phyloP scores from a whole-genome alignment of 1,140 invertebrate genomes.

The Phortica variegata region DNA sequence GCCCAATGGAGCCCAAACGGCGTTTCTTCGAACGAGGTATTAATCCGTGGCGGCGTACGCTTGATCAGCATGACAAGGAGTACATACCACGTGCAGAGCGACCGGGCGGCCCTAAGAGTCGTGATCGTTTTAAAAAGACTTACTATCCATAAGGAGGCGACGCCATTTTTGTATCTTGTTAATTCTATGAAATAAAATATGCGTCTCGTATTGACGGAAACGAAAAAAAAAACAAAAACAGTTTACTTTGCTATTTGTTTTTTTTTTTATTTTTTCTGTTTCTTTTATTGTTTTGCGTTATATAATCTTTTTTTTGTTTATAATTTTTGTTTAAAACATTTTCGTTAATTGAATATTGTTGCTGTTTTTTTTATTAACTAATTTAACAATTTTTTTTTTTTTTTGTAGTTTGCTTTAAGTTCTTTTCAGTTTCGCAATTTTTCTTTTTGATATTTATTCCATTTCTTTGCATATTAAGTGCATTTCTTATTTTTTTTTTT shows the following conservation, averaged over 20 bases:
- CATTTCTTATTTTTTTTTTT: slow-evolving; percentile 7
- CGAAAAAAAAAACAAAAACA: slow-evolving; percentile 9
- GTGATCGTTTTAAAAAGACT: slow-evolving; percentile 62
- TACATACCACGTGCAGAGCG: slow-evolving; percentile 69
- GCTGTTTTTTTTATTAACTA: slow-evolving; percentile 27
- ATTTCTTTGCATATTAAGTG: slow-evolving; percentile 10
- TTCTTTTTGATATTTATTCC: slow-evolving; percentile 5
- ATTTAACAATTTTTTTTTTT: slow-evolving; percentile 29
- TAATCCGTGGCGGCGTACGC: slow-evolving; percentile 62
- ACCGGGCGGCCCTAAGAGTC: slow-evolving; percentile 61
- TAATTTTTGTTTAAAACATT: slow-evolving; percentile 36
- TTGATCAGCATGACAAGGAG: slow-evolving; percentile 65
- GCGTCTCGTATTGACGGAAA: slow-evolving; percentile 9
- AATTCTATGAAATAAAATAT: slow-evolving; percentile 6
- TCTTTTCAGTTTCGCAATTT: slow-evolving; percentile 2
- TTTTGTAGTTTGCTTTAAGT: slow-evolving; percentile 29
- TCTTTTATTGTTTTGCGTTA: slow-evolving; percentile 19
- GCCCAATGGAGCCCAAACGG: slow-evolving; percentile 66
- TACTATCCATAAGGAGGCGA: slow-evolving; percentile 63
- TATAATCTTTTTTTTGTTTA: slow-evolving; percentile 4
- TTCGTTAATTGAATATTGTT: slow-evolving; percentile 36
- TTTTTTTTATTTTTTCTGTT: slow-evolving; percentile 22
- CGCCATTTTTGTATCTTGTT: too few relatives aligned
- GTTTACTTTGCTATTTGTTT: slow-evolving; percentile 7
- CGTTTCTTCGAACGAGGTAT: slow-evolving; percentile 67